Conservation (phyloP, 2,113 vertebrate species). For the Scatophagus argus region DNA sequence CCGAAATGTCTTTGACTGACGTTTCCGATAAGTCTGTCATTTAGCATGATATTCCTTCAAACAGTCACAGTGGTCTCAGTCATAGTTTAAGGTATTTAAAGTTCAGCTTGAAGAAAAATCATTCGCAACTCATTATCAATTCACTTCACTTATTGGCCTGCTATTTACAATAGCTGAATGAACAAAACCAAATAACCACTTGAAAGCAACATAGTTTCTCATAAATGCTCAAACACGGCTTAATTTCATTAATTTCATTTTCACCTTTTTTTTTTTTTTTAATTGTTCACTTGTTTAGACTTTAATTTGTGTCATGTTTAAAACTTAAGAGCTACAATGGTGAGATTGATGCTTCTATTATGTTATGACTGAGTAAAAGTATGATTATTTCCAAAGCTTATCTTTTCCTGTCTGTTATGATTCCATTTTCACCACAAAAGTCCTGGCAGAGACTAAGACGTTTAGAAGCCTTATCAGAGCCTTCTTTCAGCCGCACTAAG, state of each 20-base stretch:
- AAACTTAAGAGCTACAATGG: constrained; percentile 49
- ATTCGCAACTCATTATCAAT: too few relatives aligned
- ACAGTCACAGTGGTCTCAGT: neutral
- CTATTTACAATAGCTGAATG: neutral
- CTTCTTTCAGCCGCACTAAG: constrained; percentile 62
- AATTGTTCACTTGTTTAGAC: neutral
- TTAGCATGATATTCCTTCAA: neutral
- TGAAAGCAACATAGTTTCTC: neutral
- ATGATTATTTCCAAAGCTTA: constrained; percentile 72
- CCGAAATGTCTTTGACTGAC: constrained; percentile 14
- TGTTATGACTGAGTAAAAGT: constrained; percentile 62
- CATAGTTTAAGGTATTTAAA: neutral
- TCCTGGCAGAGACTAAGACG: constrained; percentile 63
- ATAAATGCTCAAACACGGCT: neutral
- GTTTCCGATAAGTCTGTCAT: constrained; percentile 23
- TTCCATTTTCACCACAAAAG: constrained; percentile 68
- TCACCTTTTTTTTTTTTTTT: too few relatives aligned
- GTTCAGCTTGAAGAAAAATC: neutral
- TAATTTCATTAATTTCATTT: constrained; percentile 26
- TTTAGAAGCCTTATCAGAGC: constrained; percentile 75
- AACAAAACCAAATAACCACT: neutral
- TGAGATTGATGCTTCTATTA: constrained; percentile 57
- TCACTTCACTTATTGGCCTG: too few relatives aligned
- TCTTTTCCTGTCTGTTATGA: constrained; percentile 74
- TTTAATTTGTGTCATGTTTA: constrained; percentile 47